Conservation (phyloP, 2,888 invertebrate genomes). For the Capitulum mitella region DNA sequence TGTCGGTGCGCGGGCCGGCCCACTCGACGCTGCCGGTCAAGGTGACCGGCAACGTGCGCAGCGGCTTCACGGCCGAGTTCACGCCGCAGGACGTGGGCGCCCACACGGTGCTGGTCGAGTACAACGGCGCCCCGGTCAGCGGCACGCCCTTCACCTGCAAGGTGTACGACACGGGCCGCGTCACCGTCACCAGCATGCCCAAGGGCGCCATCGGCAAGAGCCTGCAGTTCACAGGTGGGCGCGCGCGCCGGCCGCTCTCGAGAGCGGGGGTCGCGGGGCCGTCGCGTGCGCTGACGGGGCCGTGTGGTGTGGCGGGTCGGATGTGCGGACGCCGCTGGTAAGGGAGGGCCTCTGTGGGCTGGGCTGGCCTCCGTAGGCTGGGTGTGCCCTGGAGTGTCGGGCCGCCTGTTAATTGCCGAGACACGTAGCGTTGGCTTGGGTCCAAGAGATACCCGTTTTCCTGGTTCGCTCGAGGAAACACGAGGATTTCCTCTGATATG, state of each 20-base stretch:
- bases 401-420: too few relatives aligned
- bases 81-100: constrained; percentile 89
- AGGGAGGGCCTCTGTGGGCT: too few relatives aligned
- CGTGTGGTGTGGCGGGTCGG: too few relatives aligned
- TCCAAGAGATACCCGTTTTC: too few relatives aligned
- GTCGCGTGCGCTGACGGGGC: too few relatives aligned
- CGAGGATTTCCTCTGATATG: too few relatives aligned
- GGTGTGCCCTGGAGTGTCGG: too few relatives aligned
- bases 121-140: constrained; percentile 78
- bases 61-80: constrained; percentile 83
- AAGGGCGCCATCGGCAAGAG: constrained; percentile 78
- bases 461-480: too few relatives aligned
- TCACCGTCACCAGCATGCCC: constrained; percentile 71
- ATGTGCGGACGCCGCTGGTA: too few relatives aligned
- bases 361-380: too few relatives aligned
- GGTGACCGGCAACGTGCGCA: constrained; percentile 78
- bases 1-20: constrained; percentile 70
- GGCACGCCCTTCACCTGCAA: constrained; percentile 69
- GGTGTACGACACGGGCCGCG: constrained; percentile 84
- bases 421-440: too few relatives aligned
- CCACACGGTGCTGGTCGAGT: constrained; percentile 81
- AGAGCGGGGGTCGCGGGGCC: too few relatives aligned
- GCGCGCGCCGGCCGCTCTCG: neutral
- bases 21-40: constrained; percentile 77
- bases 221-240: constrained; percentile 71